A percentile compares a stretch with the other conserved stretches of the same genome.
These are phyloP conservation scores for Hydractinia echinata DNA, from an alignment of 30 jellyfish, hydroid and myxozoan species.

Conservation along the genomic window DNA sequence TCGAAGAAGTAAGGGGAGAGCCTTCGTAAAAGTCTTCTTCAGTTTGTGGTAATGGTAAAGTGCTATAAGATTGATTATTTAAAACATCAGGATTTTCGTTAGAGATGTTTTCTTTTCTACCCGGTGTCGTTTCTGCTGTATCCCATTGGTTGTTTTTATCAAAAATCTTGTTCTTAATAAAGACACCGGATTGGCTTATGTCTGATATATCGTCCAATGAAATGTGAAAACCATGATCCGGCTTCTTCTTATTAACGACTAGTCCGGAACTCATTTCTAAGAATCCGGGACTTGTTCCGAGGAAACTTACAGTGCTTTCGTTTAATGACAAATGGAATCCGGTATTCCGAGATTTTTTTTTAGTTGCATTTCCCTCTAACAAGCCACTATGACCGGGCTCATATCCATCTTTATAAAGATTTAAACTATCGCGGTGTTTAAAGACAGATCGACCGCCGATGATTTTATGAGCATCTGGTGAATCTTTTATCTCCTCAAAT, in stretches of 20 bases:
- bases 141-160: conserved; percentile 27
- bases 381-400: conserved; percentile 6
- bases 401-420: conserved; percentile 14
- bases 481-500: conserved; percentile 13
- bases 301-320: conserved; percentile 27
- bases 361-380: not conserved
- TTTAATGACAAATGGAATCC: conserved; percentile 27
- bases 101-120: not conserved
- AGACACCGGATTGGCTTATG: conserved; percentile 15
- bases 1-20: not conserved
- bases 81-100: not conserved
- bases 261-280: conserved; percentile 37
- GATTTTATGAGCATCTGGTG: not conserved
- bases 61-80: not conserved
- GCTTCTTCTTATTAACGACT: not conserved
- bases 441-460: conserved; percentile 2
- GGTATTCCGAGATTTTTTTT: not conserved
- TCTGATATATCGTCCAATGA: conserved; percentile 27
- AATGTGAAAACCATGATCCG: conserved; percentile 12
- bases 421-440: not conserved
- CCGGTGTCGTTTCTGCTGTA: conserved; percentile 14
- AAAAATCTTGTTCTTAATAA: conserved; percentile 21
- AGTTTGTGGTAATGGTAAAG: not conserved
- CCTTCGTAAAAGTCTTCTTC: not conserved
- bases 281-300: conserved; percentile 24